phyloP scores from a whole-genome alignment of 2,888 invertebrate species.

The Metalampra italica region DNA sequence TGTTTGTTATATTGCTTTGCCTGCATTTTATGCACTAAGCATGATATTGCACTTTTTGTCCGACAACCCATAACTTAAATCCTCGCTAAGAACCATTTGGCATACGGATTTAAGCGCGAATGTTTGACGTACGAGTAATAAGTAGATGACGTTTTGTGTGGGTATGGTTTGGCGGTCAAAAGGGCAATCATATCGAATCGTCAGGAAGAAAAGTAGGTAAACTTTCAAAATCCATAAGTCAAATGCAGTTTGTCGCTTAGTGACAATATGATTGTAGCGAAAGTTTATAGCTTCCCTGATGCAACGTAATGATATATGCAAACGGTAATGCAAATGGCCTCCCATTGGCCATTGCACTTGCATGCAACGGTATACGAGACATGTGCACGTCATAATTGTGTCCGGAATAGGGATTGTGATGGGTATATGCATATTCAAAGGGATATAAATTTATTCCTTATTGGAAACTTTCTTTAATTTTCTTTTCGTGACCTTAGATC shows the following conservation, averaged over 20 bases:
- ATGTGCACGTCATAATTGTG: slow-evolving; percentile 49
- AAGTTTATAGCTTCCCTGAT: slow-evolving; percentile 47
- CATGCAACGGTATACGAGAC: slow-evolving; percentile 60
- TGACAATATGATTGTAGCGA: slow-evolving; percentile 39
- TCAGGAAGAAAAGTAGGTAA: too few relatives aligned
- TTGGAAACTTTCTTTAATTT: slow-evolving; percentile 31
- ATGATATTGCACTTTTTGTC: not conserved
- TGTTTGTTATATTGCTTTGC: slow-evolving; percentile 30
- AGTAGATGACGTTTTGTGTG: too few relatives aligned
- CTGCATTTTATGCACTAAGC: slow-evolving; percentile 17
- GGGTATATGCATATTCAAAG: slow-evolving; percentile 50
- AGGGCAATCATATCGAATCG: too few relatives aligned
- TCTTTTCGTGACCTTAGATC: slow-evolving; percentile 4
- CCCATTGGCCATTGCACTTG: slow-evolving; percentile 61
- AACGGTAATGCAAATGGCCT: slow-evolving; percentile 53
- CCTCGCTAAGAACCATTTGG: too few relatives aligned
- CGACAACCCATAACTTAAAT: not conserved
- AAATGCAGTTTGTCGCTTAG: slow-evolving; percentile 69
- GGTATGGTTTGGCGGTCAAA: too few relatives aligned
- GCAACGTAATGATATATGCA: slow-evolving; percentile 53
- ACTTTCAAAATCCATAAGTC: slow-evolving; percentile 36
- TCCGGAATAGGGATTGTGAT: slow-evolving; percentile 45
- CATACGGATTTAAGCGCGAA: too few relatives aligned
- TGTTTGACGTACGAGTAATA: too few relatives aligned
- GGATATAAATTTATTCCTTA: slow-evolving; percentile 36